Evolutionary conservation across 2,113 vertebrate species (phyloP), one percentile per base, ranked within the genome.

Genomic region (Mastomys natalensis): DNA sequence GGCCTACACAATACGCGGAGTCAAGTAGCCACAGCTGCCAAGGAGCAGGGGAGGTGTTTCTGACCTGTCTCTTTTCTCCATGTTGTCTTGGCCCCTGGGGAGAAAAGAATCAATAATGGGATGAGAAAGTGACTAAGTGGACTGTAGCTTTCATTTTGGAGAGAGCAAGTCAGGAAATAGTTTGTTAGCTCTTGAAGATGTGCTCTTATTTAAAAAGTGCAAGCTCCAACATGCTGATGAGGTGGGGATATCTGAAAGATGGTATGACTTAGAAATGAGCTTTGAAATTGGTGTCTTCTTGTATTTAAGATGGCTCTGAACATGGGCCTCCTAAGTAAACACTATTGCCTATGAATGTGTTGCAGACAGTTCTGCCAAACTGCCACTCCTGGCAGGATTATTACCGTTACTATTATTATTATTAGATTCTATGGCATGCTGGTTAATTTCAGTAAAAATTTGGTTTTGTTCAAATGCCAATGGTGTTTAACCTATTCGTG

Each of bases 371-470:
- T n/a, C 34, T 89, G 74, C 66, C 4, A 70, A 81, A 10, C 34
- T 89, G 51, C 66, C 31, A 74, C 43, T 19, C 51, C 16, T 72
- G 72, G 43, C 10, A 93, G 66, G 91, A 92, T 92, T 70, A 73
- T 17, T 31, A 76, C 53, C 8, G 40, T 40, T n/a, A n/a, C 37
- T 70, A 31, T 64, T 64, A 31, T 66, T 66, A 31, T 91, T 94
- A 40, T 95, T 78, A 78, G 40, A 13, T 81, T 85, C n/a, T 37
- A 72, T 45, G 70, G 73, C 2, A 40, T 48, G 82, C 37, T 78
- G 73, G 58, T 89, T 96, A 74, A 93, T 95, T 94, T 94, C 70
- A 95, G 31, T 84, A 85, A 77, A 96, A 96, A 53, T 92, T 19
- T 62, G 82, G 53, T 93, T 94, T 87, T 89, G 5, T 90, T 95